Base-by-base conservation (phyloP, 1,140 invertebrate species). In the Doryteuthis pealeii region DNA sequence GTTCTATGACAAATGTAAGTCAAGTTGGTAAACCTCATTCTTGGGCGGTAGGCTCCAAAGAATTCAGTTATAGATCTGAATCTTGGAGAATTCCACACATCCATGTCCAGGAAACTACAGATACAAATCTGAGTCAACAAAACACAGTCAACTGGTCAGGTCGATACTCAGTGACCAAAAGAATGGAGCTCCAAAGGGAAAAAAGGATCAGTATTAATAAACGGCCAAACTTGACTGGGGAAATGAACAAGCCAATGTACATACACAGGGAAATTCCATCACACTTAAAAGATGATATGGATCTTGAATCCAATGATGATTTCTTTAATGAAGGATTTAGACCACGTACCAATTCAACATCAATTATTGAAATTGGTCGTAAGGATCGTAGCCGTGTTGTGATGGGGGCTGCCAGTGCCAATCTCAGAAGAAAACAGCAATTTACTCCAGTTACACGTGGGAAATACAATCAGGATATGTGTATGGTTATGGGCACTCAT, bases 331-430 rank as follows among this genome's bases (percentile, higher is more conserved):
- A 68, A 32, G 66, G 66, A 8, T 68, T 68, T 30, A 6, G 66
- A 33, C 66, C n/a, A 30, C 28, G 66, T 8, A 68, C 66, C 5
- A 32, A 68, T 30, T 68, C 66, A 12, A 33, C 66, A 68, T 68
- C 66, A 31, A 33, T 68, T 18, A 33, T 68, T 26, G 66, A 68
- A 33, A 68, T 33, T 6, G 32, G 66, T 33, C 22, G 66, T 18
- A 68, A 68, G 30, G 26, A 12, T 32, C 66, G 66, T 22, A 68
- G 66, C 30, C 66, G 66, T 28, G 66, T 68, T 32, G 66, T 33
- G 18, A 68, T 68, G 66, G 66, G 66, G 30, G 66, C 66, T 32
- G 28, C 66, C 10, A 68, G 66, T 68, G 66, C 66, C 18, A 31
- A 68, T 68, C 66, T 68, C 30, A 22, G 66, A 32, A 31, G 32